Base-by-base conservation (phyloP, 2,797 vertebrate species). In the Trachops cirrhosus region DNA sequence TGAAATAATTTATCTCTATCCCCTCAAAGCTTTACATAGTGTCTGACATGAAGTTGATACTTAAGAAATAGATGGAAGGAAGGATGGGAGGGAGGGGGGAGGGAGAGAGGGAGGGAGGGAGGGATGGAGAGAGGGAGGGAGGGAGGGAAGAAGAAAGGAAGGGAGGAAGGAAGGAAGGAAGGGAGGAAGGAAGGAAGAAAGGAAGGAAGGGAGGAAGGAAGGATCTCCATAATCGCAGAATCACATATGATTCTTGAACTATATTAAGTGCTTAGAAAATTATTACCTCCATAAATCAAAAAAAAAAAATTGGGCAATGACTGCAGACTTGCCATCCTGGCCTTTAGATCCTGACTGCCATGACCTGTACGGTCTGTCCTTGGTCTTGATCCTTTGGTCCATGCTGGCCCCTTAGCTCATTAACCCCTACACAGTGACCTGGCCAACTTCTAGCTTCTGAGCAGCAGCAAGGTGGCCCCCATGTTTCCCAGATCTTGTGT, bases 401-500 rank as follows among this genome's bases (percentile, higher is more conserved):
- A 73, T 32, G 2, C 3, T 9, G 15, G 39, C 5, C 83, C 10
- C 12, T 11, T 34, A 8, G 4, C 32, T 89, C 48, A 9, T 24
- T 22, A 12, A 24, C 8, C 26, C 52, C 48, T 68, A 9, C 21
- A 12, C 0, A 29, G 3, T 84, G 52, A 71, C 75, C 48, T 77
- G 67, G 15, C n/a, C 75, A 73, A 84, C 86, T 62, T 88, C 32
- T 34, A 91, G 44, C 62, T 37, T 48, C 77, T 21, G 34, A 64
- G 39, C 0, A 89, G 37, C 75, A 52, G 44, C 0, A 10, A 74
- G 79, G 19, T 21, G 79, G 73, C 67, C 93, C 44, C 71, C 39
- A 0, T 64, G 90, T 84, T 95, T 80, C 71, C 94, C 97, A 87
- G 94, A 97, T 97, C 94, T 90, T 34, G 86, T 82, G 70, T 29